Conservation (phyloP, 2,113 vertebrate species). For the Serilophus lunatus region DNA sequence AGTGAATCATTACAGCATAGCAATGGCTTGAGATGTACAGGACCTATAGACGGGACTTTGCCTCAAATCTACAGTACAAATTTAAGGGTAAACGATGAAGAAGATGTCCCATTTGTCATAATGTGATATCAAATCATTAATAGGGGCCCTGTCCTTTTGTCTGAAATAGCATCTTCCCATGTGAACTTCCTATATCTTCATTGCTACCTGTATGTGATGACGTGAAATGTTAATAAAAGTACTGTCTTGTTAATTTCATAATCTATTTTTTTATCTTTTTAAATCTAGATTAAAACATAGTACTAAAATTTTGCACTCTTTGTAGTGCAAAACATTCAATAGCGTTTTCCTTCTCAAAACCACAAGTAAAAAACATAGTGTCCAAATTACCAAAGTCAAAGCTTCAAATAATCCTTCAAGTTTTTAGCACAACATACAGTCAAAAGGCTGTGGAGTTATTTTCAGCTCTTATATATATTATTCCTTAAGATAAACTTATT, state of each 20-base stretch:
- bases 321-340: background rate
- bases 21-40: conserved; percentile 74
- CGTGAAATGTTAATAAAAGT: conserved; percentile 1
- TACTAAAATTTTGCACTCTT: background rate
- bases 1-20: conserved; percentile 74
- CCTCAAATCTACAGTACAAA: conserved; percentile 77
- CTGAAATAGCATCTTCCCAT: conserved; percentile 30
- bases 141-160: conserved; percentile 60
- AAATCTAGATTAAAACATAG: background rate
- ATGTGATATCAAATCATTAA: conserved; percentile 53
- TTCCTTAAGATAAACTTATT: background rate
- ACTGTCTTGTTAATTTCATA: background rate
- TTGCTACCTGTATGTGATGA: conserved; percentile 60
- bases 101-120: conserved; percentile 66
- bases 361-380: background rate
- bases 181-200: conserved; percentile 43
- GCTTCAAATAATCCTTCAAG: background rate
- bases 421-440: background rate
- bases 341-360: background rate
- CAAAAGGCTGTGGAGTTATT: background rate
- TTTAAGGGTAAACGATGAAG: conserved; percentile 78
- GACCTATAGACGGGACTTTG: conserved; percentile 75
- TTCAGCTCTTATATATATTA: background rate
- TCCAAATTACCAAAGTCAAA: background rate
- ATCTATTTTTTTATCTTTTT: background rate